phyloP scores from a whole-genome alignment of 37 sponge, comb jelly and placozoan genomes.

The Halisarca cf. caerulea region DNA sequence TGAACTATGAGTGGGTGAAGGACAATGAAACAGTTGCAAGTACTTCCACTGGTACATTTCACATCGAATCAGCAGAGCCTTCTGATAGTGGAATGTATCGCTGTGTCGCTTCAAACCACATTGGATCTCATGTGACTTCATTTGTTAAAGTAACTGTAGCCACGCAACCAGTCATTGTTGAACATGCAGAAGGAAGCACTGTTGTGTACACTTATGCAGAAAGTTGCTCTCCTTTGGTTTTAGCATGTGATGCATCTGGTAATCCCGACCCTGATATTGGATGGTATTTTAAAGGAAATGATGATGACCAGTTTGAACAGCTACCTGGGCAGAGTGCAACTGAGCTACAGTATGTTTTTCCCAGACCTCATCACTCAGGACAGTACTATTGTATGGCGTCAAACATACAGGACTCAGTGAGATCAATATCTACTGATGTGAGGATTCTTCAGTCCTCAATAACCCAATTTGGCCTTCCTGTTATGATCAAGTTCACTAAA shows the following conservation, averaged over 20 bases:
- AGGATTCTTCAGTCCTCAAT: slow-evolving; percentile 6
- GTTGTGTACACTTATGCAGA: background rate
- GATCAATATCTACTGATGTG: background rate
- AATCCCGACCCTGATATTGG: background rate
- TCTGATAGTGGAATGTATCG: slow-evolving; percentile 4
- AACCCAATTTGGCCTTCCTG: background rate
- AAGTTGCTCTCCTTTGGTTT: background rate
- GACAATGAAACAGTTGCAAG: background rate
- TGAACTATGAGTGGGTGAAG: slow-evolving; percentile 18
- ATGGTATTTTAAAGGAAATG: background rate
- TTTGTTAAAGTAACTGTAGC: background rate
- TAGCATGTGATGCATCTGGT: background rate
- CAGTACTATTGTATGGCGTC: slow-evolving; percentile 12
- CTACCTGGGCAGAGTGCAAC: background rate
- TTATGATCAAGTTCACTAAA: background rate
- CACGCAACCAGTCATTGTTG: background rate
- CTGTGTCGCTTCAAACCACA: slow-evolving; percentile 13
- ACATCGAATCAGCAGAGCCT: background rate
- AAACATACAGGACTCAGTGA: background rate
- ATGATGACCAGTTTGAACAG: background rate
- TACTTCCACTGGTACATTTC: background rate
- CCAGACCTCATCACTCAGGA: background rate
- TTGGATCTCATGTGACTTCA: background rate
- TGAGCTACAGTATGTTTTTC: background rate
- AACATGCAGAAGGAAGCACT: too few species aligned